Evolutionary conservation across 1,140 invertebrate genomes (phyloP), one percentile per base, ranked within the genome.

Genomic region (Dysdera silvatica): DNA sequence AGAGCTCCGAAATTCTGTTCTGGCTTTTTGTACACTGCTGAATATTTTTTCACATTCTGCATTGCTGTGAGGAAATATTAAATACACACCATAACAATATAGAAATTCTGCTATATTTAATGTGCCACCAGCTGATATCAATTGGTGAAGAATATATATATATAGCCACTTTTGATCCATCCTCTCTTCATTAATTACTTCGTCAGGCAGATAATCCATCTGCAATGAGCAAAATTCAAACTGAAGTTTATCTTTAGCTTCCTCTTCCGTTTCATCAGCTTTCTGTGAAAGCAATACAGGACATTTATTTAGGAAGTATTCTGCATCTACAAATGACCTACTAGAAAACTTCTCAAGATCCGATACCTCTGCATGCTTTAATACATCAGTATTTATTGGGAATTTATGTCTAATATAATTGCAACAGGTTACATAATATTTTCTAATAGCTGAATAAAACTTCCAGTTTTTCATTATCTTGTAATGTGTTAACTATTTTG

Each of bases 11-110:
- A n/a, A n/a, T n/a, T 51, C 48, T 28, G 48, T 51, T 23, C 48
- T 6, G 20, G 10, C 29, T 51, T 51, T 51, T 8, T 28, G 5
- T 6, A 51, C 24, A 23, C 14, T 5, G 29, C 48, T 51, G 48
- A 51, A 51, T 10, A 51, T 24, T 12, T 28, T 6, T 28, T 51
- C 48, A 51, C 48, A 51, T 51, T 51, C 48, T 10, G 48, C 48
- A 51, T 51, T 51, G 24, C 48, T 51, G 26, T 51, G 48, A 24
- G 48, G 48, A 8, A 51, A 10, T 14, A 28, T 10, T 26, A 51
- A 28, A 28, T n/a, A 51, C 29, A 26, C 8, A 5, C 14, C 24
- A 28, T 18, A 51, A 28, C 5, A 51, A 10, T 4, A 12, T 51
- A 24, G 20, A 51, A 18, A 51, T 23, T 5, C 18, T 28, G 4